Evolutionary conservation across 1,140 invertebrate genomes (phyloP), one percentile per base, ranked within the genome.

Genomic region (Carposina sasakii): DNA sequence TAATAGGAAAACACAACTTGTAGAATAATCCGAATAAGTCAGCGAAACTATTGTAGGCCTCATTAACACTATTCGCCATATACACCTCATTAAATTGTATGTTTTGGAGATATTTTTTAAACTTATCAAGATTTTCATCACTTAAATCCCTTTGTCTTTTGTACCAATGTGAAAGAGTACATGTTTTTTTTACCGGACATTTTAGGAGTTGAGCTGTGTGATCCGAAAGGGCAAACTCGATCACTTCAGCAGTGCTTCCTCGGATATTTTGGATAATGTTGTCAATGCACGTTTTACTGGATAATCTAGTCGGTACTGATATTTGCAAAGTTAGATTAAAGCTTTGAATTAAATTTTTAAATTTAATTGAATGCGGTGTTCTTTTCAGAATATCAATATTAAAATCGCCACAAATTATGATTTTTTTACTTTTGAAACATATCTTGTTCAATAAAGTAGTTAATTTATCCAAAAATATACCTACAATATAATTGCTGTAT

Each of bases 281-380:
- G 24, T 28, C 24, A 13, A 8, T 33, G 13, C 31, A 13, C 31
- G 31, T 8, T 9, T 47, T 44, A 33, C 48, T 60, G 12, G 9
- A 20, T 3, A 41, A 5, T 33, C 31, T 33, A 4, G 31, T 33
- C 4, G 15, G 4, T 13, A n/a, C 5, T 33, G 9, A 4, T 33
- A 33, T 33, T 33, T 33, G 8, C 31, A 33, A n/a, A n/a, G 9
- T 33, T 13, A 33, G 9, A 33, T 33, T 33, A 33, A 33, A 33
- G 13, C 13, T 33, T 5, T 8, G 9, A n/a, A 33, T 5, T 33
- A 33, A 33, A 13, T 13, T 5, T 13, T 5, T 5, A 4, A 33
- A 33, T 33, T 15, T 8, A 8, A 10, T n/a, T n/a, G n/a, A n/a
- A 5, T 33, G 31, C 15, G 9, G 13, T 33, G 13, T 33, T 13